A percentile compares a stretch with the other conserved stretches of the same genome.
Evolutionary conservation across 1,140 invertebrate species (phyloP).

Genomic region (Zaprionus vittiger): DNA sequence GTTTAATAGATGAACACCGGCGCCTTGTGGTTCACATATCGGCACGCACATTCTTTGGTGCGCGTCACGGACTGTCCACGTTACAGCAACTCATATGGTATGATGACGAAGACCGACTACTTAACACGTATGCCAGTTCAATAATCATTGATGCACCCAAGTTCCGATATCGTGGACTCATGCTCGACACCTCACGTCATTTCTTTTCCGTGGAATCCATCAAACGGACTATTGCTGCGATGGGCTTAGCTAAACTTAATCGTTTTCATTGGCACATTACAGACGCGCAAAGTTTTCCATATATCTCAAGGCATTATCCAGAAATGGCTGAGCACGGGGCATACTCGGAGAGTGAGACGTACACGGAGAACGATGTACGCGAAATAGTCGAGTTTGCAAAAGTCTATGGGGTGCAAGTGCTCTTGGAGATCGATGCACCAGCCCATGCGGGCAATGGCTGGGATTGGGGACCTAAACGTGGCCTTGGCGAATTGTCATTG

Average conservation of each 20-base stretch:
- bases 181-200: conserved; percentile 91
- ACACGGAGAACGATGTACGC: conserved; percentile 88
- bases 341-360: conserved; percentile 89
- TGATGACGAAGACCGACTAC: conserved; percentile 87
- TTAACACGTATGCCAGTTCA: conserved; percentile 87
- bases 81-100: conserved; percentile 92
- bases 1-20: conserved; percentile 80
- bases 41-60: conserved; percentile 90
- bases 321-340: conserved; percentile 90
- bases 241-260: conserved; percentile 93
- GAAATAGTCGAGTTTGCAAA: conserved; percentile 88
- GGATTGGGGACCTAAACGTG: conserved; percentile 89
- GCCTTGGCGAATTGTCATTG: conserved; percentile 89
- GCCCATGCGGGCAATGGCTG: conserved; percentile 93
- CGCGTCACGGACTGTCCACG: conserved; percentile 91
- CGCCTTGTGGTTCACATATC: conserved; percentile 87
- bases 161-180: conserved; percentile 89
- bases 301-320: conserved; percentile 88
- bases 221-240: conserved; percentile 90
- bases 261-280: conserved; percentile 94
- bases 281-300: conserved; percentile 93
- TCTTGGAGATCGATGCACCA: conserved; percentile 91
- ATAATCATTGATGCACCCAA: conserved; percentile 86
- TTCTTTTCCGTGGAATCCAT: conserved; percentile 89
- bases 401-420: conserved; percentile 88